Percentiles rank a stretch among this genome's conserved stretches.
Conservation (phyloP, 2,888 invertebrate genomes). For the Ormyrus thymus region DNA sequence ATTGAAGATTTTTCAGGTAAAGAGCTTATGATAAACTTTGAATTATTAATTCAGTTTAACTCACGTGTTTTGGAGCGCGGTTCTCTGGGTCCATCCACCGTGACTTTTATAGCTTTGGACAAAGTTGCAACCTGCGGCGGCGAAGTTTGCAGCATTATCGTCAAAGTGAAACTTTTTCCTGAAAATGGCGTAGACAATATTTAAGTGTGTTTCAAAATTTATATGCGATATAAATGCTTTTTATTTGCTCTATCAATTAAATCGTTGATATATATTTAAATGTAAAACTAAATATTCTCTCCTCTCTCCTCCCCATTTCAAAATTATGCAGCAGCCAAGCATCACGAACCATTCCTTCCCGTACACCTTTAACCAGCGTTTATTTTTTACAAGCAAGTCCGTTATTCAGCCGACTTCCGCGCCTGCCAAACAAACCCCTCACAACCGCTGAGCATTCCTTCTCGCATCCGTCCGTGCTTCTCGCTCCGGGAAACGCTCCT, state of each 20-base stretch:
- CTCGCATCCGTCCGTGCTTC: no score
- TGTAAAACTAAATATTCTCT: neutral
- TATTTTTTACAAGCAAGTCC: no score
- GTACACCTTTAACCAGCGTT: no score
- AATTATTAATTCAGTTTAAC: constrained; percentile 46
- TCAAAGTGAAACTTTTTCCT: constrained; percentile 74
- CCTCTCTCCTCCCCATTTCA: no score
- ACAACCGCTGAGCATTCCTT: no score
- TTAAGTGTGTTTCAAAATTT: neutral
- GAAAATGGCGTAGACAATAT: constrained; percentile 29
- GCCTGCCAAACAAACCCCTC: no score
- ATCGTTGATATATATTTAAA: neutral
- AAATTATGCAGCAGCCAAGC: no score
- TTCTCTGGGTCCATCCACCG: constrained; percentile 72
- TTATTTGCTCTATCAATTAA: neutral
- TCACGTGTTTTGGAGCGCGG: constrained; percentile 73
- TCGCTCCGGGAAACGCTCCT: no score
- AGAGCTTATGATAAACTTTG: no score
- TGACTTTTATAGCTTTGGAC: constrained; percentile 72
- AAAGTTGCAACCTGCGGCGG: constrained; percentile 72
- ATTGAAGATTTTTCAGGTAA: no score
- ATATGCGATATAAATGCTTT: neutral
- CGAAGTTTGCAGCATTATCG: constrained; percentile 74
- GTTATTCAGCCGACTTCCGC: no score
- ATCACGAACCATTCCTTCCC: no score